These are phyloP conservation scores for Nomada fucata DNA, from an alignment of 2,888 invertebrate species.

Conservation along the genomic window DNA sequence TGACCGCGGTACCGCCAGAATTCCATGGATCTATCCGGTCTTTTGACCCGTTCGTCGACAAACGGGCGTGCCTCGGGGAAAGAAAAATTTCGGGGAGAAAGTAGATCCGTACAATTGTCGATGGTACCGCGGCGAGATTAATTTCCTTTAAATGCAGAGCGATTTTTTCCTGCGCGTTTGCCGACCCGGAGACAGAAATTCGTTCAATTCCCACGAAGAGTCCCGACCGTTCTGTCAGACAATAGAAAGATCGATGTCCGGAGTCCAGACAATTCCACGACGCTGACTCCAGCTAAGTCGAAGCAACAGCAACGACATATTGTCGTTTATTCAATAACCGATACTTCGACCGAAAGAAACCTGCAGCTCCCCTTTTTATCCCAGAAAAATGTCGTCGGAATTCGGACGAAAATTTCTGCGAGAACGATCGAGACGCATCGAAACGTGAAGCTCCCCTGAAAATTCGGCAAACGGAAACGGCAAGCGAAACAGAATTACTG, in stretches of 20 bases:
- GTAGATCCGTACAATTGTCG: slow-evolving; percentile 40
- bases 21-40: slow-evolving; percentile 27
- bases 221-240: slow-evolving; percentile 44
- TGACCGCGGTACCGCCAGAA: slow-evolving; percentile 26
- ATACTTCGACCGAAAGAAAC: no score
- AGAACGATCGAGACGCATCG: slow-evolving; percentile 21
- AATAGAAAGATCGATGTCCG: not conserved
- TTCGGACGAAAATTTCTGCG: not conserved
- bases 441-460: slow-evolving; percentile 9
- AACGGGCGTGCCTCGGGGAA: not conserved
- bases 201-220: slow-evolving; percentile 11
- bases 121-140: slow-evolving; percentile 30
- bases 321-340: not conserved
- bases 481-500: slow-evolving; percentile 59
- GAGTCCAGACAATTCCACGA: not conserved
- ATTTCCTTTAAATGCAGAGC: slow-evolving; percentile 46
- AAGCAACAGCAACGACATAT: not conserved
- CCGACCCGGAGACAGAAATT: slow-evolving; percentile 21
- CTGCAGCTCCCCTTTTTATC: not conserved
- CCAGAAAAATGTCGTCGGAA: not conserved
- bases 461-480: slow-evolving; percentile 20
- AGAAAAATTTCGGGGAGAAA: not conserved
- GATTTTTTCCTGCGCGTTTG: slow-evolving; percentile 29
- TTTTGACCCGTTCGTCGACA: not conserved
- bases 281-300: not conserved